Percentiles rank a stretch among this genome's conserved stretches.
Evolutionary conservation across 2,797 vertebrate genomes (phyloP).

Genomic region (Malacoraja senta): DNA sequence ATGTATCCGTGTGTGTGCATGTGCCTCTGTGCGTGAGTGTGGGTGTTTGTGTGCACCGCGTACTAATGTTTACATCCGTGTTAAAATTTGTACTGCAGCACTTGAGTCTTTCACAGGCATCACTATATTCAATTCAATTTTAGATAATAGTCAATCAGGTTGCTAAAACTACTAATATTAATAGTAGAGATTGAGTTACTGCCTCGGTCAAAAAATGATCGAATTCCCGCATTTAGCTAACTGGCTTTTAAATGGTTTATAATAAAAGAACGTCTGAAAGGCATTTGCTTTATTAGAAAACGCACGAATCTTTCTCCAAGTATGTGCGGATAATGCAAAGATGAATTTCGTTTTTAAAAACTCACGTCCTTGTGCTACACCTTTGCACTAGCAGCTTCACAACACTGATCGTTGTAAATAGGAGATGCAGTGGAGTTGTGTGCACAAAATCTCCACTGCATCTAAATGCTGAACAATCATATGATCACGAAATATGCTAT

Average conservation of each 20-base stretch:
- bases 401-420: background rate
- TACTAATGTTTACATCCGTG: no score
- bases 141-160: background rate
- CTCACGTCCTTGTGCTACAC: background rate
- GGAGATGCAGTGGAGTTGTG: background rate
- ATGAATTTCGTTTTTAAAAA: background rate
- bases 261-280: slow-evolving; percentile 27
- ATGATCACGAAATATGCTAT: background rate
- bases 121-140: background rate
- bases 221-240: slow-evolving; percentile 36
- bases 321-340: background rate
- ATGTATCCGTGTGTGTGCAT: background rate
- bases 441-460: background rate
- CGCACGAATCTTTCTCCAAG: background rate
- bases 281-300: background rate
- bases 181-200: slow-evolving; percentile 16
- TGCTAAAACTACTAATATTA: slow-evolving; percentile 18
- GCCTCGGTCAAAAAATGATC: background rate
- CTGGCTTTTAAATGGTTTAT: slow-evolving; percentile 21
- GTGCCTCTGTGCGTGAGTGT: background rate
- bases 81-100: slow-evolving; percentile 4
- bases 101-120: background rate
- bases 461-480: background rate
- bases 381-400: background rate
- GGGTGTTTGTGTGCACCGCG: background rate